phyloP scores from a whole-genome alignment of 2,113 vertebrate species.

The Amblyopsis rosae region DNA sequence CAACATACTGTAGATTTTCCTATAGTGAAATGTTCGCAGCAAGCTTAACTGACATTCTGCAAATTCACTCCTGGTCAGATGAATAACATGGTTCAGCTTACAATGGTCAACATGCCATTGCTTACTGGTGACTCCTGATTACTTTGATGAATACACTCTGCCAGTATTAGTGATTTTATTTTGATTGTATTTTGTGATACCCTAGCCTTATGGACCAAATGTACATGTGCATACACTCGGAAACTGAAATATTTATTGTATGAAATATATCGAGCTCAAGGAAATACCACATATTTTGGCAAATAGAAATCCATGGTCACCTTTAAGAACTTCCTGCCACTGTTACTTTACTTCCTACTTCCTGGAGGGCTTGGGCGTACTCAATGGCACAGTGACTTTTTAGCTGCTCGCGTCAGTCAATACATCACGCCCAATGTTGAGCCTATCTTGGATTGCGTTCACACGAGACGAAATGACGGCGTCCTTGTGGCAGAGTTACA shows the following conservation, averaged over 20 bases:
- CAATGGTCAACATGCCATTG: too few relatives aligned
- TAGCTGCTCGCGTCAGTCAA: neutral
- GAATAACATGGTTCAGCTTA: too few relatives aligned
- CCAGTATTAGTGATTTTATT: too few relatives aligned
- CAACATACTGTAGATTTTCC: too few relatives aligned
- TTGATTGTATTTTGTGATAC: too few relatives aligned
- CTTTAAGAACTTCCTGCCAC: slow-evolving; percentile 42
- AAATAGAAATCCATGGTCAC: neutral
- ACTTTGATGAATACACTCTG: too few relatives aligned
- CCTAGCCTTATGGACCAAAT: too few relatives aligned
- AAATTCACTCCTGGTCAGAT: too few relatives aligned
- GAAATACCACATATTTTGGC: neutral
- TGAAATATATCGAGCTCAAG: neutral
- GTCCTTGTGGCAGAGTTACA: neutral
- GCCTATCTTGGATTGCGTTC: neutral
- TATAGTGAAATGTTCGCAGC: too few relatives aligned
- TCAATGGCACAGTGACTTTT: slow-evolving; percentile 45
- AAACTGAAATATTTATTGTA: slow-evolving; percentile 9
- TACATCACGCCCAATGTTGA: neutral
- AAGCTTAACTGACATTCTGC: too few relatives aligned
- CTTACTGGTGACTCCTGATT: too few relatives aligned
- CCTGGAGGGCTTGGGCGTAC: slow-evolving; percentile 22
- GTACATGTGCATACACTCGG: slow-evolving; percentile 12
- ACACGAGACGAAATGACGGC: neutral
- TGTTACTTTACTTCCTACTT: slow-evolving; percentile 37